phyloP scores from a whole-genome alignment of 1,140 invertebrate genomes.

The Aphaenogaster ashmeadi region DNA sequence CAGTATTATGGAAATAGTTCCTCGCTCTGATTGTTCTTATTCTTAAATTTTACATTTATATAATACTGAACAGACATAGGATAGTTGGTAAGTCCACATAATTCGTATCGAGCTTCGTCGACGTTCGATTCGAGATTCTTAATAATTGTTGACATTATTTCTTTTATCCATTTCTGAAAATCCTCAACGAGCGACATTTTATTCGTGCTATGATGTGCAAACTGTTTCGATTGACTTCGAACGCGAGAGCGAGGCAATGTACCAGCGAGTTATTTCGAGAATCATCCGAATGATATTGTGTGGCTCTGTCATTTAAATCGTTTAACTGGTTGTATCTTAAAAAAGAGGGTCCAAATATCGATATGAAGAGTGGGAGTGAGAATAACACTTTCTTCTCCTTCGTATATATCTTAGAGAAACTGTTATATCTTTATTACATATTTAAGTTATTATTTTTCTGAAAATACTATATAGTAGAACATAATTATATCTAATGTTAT shows the following conservation, averaged over 20 bases:
- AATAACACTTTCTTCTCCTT: too few species aligned
- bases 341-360: neutral
- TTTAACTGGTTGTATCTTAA: neutral
- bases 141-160: neutral
- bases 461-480: too few species aligned
- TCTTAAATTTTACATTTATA: slow-evolving; percentile 49
- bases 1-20: neutral
- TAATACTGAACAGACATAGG: slow-evolving; percentile 68
- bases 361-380: neutral
- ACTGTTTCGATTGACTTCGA: neutral
- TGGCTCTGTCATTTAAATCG: too few species aligned
- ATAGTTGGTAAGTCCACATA: neutral
- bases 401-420: too few species aligned
- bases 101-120: slow-evolving; percentile 15
- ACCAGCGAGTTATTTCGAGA: neutral
- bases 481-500: too few species aligned
- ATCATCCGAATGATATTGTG: neutral
- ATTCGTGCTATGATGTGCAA: neutral
- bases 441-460: too few species aligned
- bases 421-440: too few species aligned
- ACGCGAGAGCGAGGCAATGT: neutral
- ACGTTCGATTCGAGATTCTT: neutral
- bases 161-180: neutral
- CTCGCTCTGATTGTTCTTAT: neutral
- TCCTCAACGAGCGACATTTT: neutral